Base-by-base conservation (phyloP, 2,797 vertebrate genomes). In the Betta splendens region DNA sequence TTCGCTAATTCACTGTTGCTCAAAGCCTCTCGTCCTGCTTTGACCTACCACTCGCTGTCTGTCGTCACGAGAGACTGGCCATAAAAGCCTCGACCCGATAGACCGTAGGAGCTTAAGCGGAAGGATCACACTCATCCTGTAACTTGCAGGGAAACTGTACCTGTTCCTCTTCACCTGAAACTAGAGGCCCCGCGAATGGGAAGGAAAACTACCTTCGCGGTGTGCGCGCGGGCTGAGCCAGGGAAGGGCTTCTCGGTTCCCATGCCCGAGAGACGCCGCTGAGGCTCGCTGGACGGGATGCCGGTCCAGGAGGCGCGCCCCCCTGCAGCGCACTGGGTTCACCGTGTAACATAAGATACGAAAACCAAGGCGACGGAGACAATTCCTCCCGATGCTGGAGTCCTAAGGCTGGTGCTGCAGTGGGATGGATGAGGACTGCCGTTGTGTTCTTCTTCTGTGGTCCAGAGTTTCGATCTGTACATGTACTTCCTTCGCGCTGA, bases 181-280 rank as follows among this genome's bases (percentile, higher is more conserved):
- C 77, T 70, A 32, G 50, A 3, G 52, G 59, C 42, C 59, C 63
- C 32, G 35, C 20, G 73, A 85, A 72, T 72, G 55, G 81, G 89
- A 90, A 90, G 79, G 23, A 87, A 88, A 89, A 89, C 88, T 80
- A 77, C 57, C 65, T 80, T 39, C 63, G 72, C 52, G 85, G 84
- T 80, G 36, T 17, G 10, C 5, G 11, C 69, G 11, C 45, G 23
- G 20, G 53, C 50, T 64, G 9, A 50, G 40, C 40, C 15, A 65
- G 42, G 38, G 26, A 61, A 18, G 36, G 67, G 57, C 18, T 64
- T 38, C 44, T 20, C 36, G 49, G 64, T 81, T 86, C 80, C 76
- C 69, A 77, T 52, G 61, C 12, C 28, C 8, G 21, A 9, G 15
- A 15, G 9, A 38, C 43, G 5, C 11, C 21, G 9, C 36, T 32